Conservation (phyloP, 37 sponge, comb jelly and placozoan genomes). For the Beroe forskalii region DNA sequence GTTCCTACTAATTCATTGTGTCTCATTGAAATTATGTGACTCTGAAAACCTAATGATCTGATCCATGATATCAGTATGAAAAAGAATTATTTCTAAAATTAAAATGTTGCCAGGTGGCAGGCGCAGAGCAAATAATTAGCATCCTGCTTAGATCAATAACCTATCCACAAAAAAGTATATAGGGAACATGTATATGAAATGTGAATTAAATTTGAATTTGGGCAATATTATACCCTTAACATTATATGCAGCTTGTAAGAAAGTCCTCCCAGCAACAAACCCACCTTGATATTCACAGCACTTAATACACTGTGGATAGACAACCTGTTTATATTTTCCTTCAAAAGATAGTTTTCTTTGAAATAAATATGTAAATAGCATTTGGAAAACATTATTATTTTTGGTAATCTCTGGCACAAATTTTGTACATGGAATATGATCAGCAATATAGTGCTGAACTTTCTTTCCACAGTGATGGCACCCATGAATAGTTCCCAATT, state of each 20-base stretch:
- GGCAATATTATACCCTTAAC: constrained; percentile 6
- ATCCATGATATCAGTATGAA: too few relatives aligned
- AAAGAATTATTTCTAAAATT: neutral
- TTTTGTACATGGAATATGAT: constrained; percentile 38
- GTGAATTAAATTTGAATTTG: neutral
- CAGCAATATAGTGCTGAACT: constrained; percentile 2
- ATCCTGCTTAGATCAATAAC: too few relatives aligned
- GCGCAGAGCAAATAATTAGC: too few relatives aligned
- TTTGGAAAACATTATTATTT: too few relatives aligned
- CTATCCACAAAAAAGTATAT: too few relatives aligned
- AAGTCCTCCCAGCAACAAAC: neutral
- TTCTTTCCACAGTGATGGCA: constrained; percentile 44
- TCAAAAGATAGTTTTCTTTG: neutral
- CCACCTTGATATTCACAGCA: constrained; percentile 7
- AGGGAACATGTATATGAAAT: constrained; percentile 26
- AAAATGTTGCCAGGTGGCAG: too few relatives aligned
- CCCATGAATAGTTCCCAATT: constrained; percentile 1
- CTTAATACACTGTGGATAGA: constrained; percentile 21
- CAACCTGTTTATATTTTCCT: neutral
- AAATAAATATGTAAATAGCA: constrained; percentile 19
- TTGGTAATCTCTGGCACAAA: neutral
- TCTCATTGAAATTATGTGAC: too few relatives aligned
- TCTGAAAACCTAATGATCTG: too few relatives aligned
- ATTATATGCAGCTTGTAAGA: neutral
- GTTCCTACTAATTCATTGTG: too few relatives aligned